Conservation (phyloP, 2,113 vertebrate genomes). For the Herpetotheres cachinnans region DNA sequence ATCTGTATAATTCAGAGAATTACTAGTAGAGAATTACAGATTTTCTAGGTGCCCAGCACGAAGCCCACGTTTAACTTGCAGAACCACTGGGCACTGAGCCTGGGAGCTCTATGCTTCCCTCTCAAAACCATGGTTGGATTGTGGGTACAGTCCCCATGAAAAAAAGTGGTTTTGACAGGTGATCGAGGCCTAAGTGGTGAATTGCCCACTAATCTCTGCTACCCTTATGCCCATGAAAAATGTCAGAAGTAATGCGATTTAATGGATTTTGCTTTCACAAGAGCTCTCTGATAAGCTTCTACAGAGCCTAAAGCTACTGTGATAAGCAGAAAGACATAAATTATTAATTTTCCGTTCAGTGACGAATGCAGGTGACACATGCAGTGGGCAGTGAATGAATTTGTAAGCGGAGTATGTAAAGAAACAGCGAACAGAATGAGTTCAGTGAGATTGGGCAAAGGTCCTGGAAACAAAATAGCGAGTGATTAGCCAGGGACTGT, state of each 20-base stretch:
- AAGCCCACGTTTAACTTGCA: background rate
- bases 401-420: background rate
- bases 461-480: background rate
- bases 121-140: background rate
- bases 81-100: accelerated
- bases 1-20: background rate
- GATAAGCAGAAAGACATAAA: background rate
- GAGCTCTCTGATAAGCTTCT: background rate
- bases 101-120: background rate
- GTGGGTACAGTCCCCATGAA: background rate
- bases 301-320: background rate
- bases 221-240: background rate
- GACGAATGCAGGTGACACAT: background rate
- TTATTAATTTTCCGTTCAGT: background rate
- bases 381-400: background rate
- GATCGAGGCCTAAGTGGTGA: background rate
- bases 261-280: background rate
- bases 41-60: background rate
- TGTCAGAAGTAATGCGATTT: background rate
- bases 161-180: background rate
- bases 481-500: background rate
- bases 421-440: background rate
- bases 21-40: background rate
- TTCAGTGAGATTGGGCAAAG: background rate
- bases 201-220: background rate